Base-by-base conservation (phyloP, 1,140 invertebrate species). In the Archivesica marissinica region DNA sequence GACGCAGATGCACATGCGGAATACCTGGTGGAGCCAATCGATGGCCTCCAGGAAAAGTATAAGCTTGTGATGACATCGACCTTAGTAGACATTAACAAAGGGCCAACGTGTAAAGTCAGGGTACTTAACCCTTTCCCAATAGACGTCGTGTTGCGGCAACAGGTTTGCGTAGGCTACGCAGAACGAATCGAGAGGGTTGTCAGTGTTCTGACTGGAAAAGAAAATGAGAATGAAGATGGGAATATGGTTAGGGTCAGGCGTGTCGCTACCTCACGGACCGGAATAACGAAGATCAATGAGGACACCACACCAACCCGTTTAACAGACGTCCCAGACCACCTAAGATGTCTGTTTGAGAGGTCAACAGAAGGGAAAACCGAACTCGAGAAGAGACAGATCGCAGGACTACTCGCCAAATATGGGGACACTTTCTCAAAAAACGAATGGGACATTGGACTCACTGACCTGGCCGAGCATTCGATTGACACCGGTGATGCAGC, bases 401-500 rank as follows among this genome's bases (percentile, higher is more conserved):
- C 70, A 9, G 41, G 6, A n/a, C n/a, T 54, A 6, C 28, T 41
- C 3, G 17, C 11, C 15, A 75, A 52, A n/a, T 50, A 50, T 15
- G 15, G 47, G 47, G 39, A 23, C 2, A 75, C 41, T 17, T 47
- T 52, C 41, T 75, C 61, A n/a, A 80, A 44, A 64, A 39, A 59
- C 28, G 76, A 79, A 38, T 59, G 25, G 23, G 76, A 79, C 47
- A 41, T 79, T 13, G 61, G 61, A 1, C 13, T 30, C 6, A 66
- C 61, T 7, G 30, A 64, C n/a, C 23, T 68, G 2, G 41, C 44
- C 2, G 77, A 80, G 28, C 77, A 80, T 28, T 2, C 41, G 15
- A 66, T 80, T 41, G 44, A 80, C 59, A 80, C 77, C 1, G 77
- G 77, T 1, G 38, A 50, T 50, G 77, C 77, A 2, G 23, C 30